phyloP scores from a whole-genome alignment of 2,888 invertebrate species.

The Sussaba pulchella region DNA sequence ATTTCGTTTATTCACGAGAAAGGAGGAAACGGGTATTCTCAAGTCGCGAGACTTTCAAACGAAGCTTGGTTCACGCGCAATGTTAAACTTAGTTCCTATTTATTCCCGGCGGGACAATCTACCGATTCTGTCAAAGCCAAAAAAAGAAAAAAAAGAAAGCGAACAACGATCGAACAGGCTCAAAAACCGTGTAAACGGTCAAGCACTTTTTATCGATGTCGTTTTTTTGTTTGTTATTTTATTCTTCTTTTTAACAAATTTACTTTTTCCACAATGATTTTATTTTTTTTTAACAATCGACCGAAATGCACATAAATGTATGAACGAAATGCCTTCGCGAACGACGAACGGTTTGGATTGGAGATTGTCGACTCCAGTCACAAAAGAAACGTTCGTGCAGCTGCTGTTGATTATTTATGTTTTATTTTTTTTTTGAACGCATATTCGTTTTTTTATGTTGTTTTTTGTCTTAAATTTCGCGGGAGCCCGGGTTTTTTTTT shows the following conservation, averaged over 20 bases:
- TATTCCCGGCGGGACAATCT: slow-evolving; percentile 63
- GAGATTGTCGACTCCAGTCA: slow-evolving; percentile 66
- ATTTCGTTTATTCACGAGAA: slow-evolving; percentile 2
- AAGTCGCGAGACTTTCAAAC: slow-evolving; percentile 41
- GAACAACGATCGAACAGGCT: slow-evolving; percentile 53
- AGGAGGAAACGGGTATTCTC: slow-evolving; percentile 26
- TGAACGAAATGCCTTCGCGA: slow-evolving; percentile 36
- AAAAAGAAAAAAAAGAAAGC: slow-evolving; percentile 32
- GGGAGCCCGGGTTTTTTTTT: slow-evolving; percentile 5
- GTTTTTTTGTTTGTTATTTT: slow-evolving; percentile 32
- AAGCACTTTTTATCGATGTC: slow-evolving; percentile 41
- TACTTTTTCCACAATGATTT: slow-evolving; percentile 24
- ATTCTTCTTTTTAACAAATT: slow-evolving; percentile 11
- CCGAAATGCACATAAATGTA: slow-evolving; percentile 43
- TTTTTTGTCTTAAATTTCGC: slow-evolving; percentile 1
- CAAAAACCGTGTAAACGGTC: slow-evolving; percentile 26
- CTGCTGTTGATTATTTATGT: slow-evolving; percentile 46
- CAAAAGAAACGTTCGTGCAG: slow-evolving; percentile 57
- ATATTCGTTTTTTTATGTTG: slow-evolving; percentile 18
- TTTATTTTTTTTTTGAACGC: slow-evolving; percentile 29
- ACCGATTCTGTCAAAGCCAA: slow-evolving; percentile 50
- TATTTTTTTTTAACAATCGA: slow-evolving; percentile 49
- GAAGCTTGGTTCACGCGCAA: slow-evolving; percentile 54
- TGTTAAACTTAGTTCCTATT: slow-evolving; percentile 78
- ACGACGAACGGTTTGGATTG: slow-evolving; percentile 49